These are phyloP conservation scores for Hemicordylus capensis DNA, from an alignment of 2,113 vertebrate species.

Conservation along the genomic window DNA sequence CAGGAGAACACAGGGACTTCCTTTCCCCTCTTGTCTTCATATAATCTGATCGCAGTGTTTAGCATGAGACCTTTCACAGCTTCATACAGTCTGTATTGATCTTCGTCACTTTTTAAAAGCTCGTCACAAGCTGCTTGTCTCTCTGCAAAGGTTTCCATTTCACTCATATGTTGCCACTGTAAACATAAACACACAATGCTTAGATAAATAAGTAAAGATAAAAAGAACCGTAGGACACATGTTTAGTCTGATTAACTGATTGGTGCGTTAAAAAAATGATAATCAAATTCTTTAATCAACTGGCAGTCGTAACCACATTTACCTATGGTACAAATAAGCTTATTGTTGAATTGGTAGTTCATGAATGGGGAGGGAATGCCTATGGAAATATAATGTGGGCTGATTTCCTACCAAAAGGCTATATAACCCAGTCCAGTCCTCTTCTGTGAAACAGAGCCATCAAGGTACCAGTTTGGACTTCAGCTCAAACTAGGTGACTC, in stretches of 20 bases:
- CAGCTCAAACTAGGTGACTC: neutral
- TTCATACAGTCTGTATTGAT: conserved; percentile 92
- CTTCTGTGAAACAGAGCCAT: too few relatives aligned
- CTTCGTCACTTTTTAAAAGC: conserved; percentile 85
- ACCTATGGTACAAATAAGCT: neutral
- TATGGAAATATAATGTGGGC: neutral
- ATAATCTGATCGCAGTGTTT: conserved; percentile 84
- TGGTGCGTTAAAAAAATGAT: neutral
- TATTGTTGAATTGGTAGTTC: neutral
- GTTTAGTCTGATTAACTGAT: neutral
- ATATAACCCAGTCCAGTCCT: neutral
- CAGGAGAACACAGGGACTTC: conserved; percentile 94
- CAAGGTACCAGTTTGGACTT: neutral
- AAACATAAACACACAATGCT: conserved; percentile 14
- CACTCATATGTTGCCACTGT: conserved; percentile 77
- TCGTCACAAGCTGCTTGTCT: conserved; percentile 84
- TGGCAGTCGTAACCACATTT: too few relatives aligned
- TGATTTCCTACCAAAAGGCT: neutral
- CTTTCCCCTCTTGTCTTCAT: conserved; percentile 77
- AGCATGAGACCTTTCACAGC: conserved; percentile 96
- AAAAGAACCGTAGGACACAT: neutral
- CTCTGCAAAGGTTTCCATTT: conserved; percentile 68
- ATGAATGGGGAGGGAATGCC: neutral
- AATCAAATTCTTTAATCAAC: too few relatives aligned
- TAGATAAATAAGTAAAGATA: neutral